phyloP scores from a whole-genome alignment of 2,888 invertebrate genomes.

The Tinea pellionella region DNA sequence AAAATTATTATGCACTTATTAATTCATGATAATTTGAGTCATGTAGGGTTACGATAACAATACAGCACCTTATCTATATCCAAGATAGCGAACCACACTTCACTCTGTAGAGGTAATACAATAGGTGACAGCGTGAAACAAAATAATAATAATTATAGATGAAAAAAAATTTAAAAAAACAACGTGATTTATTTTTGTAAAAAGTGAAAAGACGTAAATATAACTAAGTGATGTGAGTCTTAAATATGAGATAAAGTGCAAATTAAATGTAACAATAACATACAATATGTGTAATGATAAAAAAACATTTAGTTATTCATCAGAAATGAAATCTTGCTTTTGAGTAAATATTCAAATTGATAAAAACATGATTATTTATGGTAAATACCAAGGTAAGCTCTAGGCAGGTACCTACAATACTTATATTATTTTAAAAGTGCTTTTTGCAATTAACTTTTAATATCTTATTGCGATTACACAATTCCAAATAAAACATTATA shows the following conservation, averaged over 20 bases:
- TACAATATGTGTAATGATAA: not conserved
- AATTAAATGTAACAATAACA: not conserved
- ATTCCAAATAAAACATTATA: not conserved
- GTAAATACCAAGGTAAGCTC: too few species aligned
- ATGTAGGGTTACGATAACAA: conserved; percentile 3
- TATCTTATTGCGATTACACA: not conserved
- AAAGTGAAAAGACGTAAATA: too few species aligned
- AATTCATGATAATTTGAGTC: not conserved
- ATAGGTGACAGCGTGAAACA: conserved; percentile 2
- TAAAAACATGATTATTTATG: too few species aligned
- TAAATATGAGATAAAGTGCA: not conserved
- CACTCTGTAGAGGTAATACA: not conserved
- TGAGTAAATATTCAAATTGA: too few species aligned
- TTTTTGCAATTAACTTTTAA: too few species aligned
- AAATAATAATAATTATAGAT: not conserved
- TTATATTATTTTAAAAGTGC: too few species aligned
- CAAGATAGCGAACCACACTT: conserved; percentile 2
- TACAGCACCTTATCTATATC: conserved; percentile 6
- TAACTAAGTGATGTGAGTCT: not conserved
- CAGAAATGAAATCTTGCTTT: too few species aligned
- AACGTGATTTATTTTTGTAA: not conserved
- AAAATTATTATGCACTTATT: not conserved
- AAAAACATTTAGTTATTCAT: not conserved
- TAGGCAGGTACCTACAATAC: too few species aligned
- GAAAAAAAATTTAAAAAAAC: not conserved